These are phyloP conservation scores for Cirrhinus molitorella DNA, from an alignment of 2,797 vertebrate genomes.

Conservation along the genomic window DNA sequence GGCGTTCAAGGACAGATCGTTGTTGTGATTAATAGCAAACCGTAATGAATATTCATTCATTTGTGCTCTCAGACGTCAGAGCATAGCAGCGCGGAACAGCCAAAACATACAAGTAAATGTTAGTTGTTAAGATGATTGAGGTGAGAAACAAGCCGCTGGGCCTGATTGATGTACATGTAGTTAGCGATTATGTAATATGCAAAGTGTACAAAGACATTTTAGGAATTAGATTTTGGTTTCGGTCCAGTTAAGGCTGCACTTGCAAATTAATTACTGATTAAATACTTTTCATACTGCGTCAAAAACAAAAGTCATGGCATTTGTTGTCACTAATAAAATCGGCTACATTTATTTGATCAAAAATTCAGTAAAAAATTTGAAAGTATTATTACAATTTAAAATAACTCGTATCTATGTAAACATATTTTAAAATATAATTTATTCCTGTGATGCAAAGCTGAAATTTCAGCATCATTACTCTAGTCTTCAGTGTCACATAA, in stretches of 20 bases:
- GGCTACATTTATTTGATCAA: not conserved
- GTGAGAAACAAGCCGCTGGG: not conserved
- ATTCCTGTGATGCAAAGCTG: not conserved
- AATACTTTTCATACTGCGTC: too few relatives aligned
- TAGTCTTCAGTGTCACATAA: not conserved
- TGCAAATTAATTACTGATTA: too few relatives aligned
- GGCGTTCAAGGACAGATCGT: slow-evolving; percentile 46
- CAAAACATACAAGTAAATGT: slow-evolving; percentile 31
- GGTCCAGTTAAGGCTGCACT: not conserved
- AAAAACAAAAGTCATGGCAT: too few relatives aligned
- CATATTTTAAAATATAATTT: not conserved
- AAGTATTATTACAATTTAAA: too few relatives aligned
- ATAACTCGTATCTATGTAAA: not conserved
- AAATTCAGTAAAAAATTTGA: too few relatives aligned
- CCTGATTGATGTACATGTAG: not conserved
- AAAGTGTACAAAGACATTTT: not conserved
- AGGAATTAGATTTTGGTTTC: not conserved
- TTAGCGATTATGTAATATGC: not conserved
- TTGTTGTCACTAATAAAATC: too few relatives aligned
- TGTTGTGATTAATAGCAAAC: slow-evolving; percentile 41
- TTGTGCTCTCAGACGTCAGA: not conserved
- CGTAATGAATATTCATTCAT: slow-evolving; percentile 48
- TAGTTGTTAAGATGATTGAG: slow-evolving; percentile 22
- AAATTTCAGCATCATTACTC: not conserved
- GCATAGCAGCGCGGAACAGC: not conserved